Evolutionary conservation across 2,113 vertebrate genomes (phyloP).

Genomic region (Trogon surrucura): DNA sequence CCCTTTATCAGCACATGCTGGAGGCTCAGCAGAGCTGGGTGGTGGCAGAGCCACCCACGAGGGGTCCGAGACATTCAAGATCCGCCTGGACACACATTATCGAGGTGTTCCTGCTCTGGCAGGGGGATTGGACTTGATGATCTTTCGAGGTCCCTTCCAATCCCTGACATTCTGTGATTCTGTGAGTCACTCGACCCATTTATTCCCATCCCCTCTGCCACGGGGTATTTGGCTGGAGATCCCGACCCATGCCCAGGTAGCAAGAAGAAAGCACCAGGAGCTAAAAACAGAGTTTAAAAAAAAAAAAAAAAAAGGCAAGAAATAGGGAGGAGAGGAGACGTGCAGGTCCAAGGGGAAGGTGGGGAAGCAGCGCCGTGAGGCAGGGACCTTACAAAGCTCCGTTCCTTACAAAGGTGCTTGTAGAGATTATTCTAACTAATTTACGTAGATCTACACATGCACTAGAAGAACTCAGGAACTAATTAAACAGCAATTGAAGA

Average conservation of each 20-base stretch:
- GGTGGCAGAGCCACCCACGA: background rate
- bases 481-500: background rate
- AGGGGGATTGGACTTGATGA: too few relatives aligned
- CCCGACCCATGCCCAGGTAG: rapidly evolving
- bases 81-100: too few relatives aligned
- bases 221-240: background rate
- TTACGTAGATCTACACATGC: background rate
- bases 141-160: too few relatives aligned
- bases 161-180: too few relatives aligned
- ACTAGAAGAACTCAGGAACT: background rate
- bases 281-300: background rate
- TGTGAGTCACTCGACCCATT: background rate
- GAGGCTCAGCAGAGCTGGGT: background rate
- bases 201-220: background rate
- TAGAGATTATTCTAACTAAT: background rate
- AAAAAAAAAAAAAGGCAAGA: background rate
- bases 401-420: background rate
- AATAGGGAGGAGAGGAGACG: background rate
- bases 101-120: too few relatives aligned
- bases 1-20: rapidly evolving
- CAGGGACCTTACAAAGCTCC: background rate
- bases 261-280: background rate
- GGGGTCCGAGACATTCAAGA: background rate
- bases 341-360: background rate
- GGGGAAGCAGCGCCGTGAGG: background rate